phyloP scores from a whole-genome alignment of 2,113 vertebrate species.

The Motacilla tschutschensis region DNA sequence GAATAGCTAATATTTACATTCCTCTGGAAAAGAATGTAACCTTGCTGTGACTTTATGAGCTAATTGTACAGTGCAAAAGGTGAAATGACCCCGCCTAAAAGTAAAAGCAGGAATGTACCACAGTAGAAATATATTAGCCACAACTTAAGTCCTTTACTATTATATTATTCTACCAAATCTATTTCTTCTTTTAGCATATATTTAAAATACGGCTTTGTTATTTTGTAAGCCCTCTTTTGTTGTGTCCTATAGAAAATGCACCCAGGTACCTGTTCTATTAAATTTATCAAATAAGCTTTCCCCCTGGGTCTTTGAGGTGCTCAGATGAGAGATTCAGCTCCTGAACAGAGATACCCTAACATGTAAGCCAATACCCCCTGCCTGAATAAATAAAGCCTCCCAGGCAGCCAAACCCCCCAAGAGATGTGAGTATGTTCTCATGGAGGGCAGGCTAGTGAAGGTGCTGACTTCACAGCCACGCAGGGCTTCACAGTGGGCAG shows the following conservation, averaged over 20 bases:
- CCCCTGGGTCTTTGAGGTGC: neutral
- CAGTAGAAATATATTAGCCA: neutral
- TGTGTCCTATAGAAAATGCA: neutral
- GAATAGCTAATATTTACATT: slow-evolving; percentile 2
- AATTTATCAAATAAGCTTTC: neutral
- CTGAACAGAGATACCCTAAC: neutral
- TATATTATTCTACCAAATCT: neutral
- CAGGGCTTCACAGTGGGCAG: neutral
- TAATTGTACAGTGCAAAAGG: neutral
- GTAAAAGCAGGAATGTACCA: neutral
- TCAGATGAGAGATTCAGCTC: neutral
- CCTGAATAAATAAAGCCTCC: neutral
- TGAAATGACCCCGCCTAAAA: neutral
- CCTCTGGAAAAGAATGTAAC: neutral
- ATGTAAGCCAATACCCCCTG: neutral
- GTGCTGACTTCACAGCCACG: accelerated
- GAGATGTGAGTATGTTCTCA: accelerated
- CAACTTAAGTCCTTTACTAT: neutral
- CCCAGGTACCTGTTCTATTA: neutral
- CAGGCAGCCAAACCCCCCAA: accelerated
- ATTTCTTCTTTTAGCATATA: neutral
- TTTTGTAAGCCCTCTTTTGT: neutral
- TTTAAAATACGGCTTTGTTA: neutral
- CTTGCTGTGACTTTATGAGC: neutral
- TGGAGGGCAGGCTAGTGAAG: neutral